Percentiles rank a stretch among this genome's conserved stretches.
These are phyloP conservation scores for Ochropleura plecta DNA, from an alignment of 2,888 invertebrate genomes.

Conservation along the genomic window DNA sequence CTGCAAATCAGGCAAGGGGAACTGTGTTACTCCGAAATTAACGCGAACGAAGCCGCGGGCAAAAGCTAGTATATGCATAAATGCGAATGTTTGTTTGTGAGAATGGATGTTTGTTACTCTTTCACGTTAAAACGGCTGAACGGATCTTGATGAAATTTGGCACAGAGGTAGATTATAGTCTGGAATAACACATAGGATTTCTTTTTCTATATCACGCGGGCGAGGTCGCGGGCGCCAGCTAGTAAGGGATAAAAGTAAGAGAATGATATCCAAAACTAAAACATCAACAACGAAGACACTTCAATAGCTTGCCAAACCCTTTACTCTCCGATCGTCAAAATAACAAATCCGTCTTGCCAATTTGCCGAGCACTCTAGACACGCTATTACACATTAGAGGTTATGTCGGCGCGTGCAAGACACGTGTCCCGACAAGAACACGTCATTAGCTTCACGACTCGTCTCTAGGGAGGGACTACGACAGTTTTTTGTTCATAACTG, in stretches of 20 bases:
- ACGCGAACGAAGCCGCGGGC: no score
- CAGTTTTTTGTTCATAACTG: conserved; percentile 72
- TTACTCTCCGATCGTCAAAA: conserved; percentile 43
- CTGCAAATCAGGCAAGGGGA: no score
- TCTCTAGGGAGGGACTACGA: conserved; percentile 77
- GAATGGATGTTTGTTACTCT: no score
- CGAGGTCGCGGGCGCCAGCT: no score
- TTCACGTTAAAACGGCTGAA: no score
- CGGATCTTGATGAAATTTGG: no score
- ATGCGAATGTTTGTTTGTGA: no score
- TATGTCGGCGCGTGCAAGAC: conserved; percentile 83
- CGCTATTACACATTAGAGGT: conserved; percentile 76
- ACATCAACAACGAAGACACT: background rate
- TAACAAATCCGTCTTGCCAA: conserved; percentile 61
- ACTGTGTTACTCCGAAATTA: no score
- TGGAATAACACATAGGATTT: no score
- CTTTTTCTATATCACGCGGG: no score
- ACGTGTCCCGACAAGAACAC: conserved; percentile 83
- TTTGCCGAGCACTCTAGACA: conserved; percentile 61
- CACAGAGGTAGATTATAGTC: no score
- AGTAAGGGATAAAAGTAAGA: background rate
- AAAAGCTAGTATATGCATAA: no score
- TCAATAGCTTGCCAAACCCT: conserved; percentile 36
- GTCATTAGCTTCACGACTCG: conserved; percentile 85
- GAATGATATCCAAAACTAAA: background rate